Evolutionary conservation across 2,113 vertebrate genomes (phyloP).

Genomic region (Trichechus manatus): DNA sequence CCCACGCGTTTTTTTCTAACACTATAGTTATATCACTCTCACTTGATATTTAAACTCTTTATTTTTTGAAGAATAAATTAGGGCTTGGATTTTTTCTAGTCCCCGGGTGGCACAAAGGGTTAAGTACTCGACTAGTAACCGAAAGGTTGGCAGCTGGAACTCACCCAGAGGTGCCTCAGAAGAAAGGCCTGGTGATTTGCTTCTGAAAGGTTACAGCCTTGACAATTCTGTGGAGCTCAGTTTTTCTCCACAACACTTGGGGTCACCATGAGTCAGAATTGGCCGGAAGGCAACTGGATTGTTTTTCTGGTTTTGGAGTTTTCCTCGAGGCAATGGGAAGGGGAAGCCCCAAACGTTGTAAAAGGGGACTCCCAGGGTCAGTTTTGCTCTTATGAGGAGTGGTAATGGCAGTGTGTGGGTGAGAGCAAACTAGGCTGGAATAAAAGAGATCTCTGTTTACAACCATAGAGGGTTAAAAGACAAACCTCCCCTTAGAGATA

Average conservation of each 20-base stretch:
- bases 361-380: not conserved
- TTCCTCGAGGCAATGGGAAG: not conserved
- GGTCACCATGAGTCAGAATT: not conserved
- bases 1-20: not conserved
- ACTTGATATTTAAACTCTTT: not conserved
- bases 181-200: not conserved
- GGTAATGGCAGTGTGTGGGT: not conserved
- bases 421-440: not conserved
- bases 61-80: not conserved
- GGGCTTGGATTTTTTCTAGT: not conserved
- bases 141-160: not conserved
- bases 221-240: not conserved
- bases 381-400: not conserved
- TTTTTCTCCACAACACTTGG: not conserved
- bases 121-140: not conserved
- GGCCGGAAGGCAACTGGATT: not conserved
- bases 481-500: constrained; percentile 22
- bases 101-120: not conserved
- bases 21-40: not conserved
- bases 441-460: not conserved
- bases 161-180: not conserved
- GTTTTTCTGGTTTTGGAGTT: not conserved
- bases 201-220: not conserved
- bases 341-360: not conserved
- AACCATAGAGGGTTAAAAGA: constrained; percentile 64